Conservation (phyloP, 2,797 vertebrate genomes). For the Neostethus bicornis region DNA sequence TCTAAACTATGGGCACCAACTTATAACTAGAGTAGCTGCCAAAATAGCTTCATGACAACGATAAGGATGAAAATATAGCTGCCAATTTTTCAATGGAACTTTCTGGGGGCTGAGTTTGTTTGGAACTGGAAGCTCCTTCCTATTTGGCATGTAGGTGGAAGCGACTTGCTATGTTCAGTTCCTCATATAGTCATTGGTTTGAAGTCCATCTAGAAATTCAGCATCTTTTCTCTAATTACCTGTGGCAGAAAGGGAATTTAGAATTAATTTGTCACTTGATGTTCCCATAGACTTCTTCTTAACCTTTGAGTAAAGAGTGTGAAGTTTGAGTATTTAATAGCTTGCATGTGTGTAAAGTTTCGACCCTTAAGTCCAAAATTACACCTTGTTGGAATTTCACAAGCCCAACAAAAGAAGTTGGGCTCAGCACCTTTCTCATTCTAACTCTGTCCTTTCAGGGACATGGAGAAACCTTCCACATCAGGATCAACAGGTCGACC, state of each 20-base stretch:
- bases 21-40: too few relatives aligned
- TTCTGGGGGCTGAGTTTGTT: too few relatives aligned
- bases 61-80: too few relatives aligned
- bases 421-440: not conserved
- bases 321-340: slow-evolving; percentile 9
- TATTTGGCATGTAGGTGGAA: too few relatives aligned
- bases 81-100: too few relatives aligned
- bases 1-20: too few relatives aligned
- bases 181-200: too few relatives aligned
- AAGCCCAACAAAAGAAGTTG: not conserved
- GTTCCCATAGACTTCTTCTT: not conserved
- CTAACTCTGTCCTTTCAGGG: slow-evolving; percentile 48
- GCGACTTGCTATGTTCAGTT: too few relatives aligned
- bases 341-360: slow-evolving; percentile 21
- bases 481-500: slow-evolving; percentile 40
- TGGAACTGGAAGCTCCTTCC: too few relatives aligned
- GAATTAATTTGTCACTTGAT: slow-evolving; percentile 30
- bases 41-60: too few relatives aligned
- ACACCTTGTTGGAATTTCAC: slow-evolving; percentile 46
- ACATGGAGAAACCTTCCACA: slow-evolving; percentile 61
- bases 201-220: slow-evolving; percentile 12
- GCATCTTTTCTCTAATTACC: slow-evolving; percentile 44
- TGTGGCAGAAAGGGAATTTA: slow-evolving; percentile 9
- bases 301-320: slow-evolving; percentile 44
- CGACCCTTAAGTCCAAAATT: slow-evolving; percentile 29